These are phyloP conservation scores for Trachelus tabidus DNA, from an alignment of 2,888 invertebrate genomes.

Conservation along the genomic window DNA sequence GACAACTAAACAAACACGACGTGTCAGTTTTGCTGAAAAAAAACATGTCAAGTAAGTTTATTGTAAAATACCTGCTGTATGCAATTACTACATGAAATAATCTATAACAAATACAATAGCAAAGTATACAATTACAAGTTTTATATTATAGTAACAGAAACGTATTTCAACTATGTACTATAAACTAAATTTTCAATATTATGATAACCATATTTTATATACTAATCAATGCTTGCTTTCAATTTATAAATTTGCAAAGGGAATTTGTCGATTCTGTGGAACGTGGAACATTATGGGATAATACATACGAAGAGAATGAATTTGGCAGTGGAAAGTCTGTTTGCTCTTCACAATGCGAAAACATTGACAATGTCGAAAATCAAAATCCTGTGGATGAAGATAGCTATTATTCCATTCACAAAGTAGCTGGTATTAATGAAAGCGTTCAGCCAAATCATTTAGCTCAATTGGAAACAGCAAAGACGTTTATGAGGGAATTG, in stretches of 20 bases:
- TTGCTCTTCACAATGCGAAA: background rate
- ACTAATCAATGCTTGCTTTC: constrained; percentile 14
- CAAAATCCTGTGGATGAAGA: background rate
- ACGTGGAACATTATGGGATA: constrained; percentile 56
- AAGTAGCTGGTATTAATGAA: constrained; percentile 9
- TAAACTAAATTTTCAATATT: background rate
- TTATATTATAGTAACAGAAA: background rate
- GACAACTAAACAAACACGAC: constrained; percentile 43
- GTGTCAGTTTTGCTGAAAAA: constrained; percentile 60
- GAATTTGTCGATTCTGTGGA: constrained; percentile 56
- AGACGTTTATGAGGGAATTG: background rate
- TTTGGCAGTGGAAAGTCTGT: constrained; percentile 27
- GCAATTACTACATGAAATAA: background rate
- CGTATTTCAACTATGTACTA: background rate
- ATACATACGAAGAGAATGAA: constrained; percentile 58
- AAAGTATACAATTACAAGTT: constrained; percentile 1
- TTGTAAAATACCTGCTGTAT: background rate
- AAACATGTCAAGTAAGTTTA: constrained; percentile 55
- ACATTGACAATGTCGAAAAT: background rate
- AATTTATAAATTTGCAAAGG: constrained; percentile 29
- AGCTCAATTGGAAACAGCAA: background rate
- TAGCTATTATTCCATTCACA: background rate
- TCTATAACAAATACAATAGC: too few species aligned
- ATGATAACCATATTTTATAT: background rate
- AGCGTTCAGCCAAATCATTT: constrained; percentile 12